Evolutionary conservation across 1,140 invertebrate genomes (phyloP).

Genomic region (Cryptotermes secundus): DNA sequence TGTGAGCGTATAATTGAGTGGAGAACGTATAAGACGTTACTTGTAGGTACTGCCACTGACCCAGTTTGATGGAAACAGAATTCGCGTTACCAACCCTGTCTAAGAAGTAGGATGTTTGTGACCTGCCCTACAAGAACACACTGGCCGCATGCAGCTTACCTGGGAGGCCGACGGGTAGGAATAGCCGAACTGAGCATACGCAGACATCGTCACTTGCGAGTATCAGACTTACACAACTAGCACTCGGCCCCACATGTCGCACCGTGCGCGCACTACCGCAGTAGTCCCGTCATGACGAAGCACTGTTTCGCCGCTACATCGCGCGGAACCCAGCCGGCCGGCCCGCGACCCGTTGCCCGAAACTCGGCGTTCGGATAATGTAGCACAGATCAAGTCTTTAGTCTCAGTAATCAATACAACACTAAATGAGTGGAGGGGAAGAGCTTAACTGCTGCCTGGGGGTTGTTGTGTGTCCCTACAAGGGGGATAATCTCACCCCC

Average conservation of each 20-base stretch:
- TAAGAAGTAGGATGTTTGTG: no score
- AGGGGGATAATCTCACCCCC: slow-evolving; percentile 16
- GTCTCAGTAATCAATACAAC: neutral
- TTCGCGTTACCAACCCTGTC: no score
- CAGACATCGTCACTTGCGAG: slow-evolving; percentile 59
- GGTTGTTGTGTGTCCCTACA: neutral
- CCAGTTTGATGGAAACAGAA: no score
- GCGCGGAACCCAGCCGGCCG: neutral
- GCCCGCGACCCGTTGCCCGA: neutral
- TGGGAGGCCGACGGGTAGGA: slow-evolving; percentile 76
- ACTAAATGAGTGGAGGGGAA: neutral
- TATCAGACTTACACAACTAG: no score
- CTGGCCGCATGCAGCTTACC: slow-evolving; percentile 57
- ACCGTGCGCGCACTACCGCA: slow-evolving; percentile 14
- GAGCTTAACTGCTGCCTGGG: neutral
- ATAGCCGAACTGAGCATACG: slow-evolving; percentile 81
- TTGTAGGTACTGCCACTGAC: no score
- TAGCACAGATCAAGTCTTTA: neutral
- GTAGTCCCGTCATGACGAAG: neutral
- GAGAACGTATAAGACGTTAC: no score
- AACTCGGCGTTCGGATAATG: neutral
- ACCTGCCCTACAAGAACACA: no score
- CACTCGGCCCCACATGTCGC: neutral
- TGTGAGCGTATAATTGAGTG: no score
- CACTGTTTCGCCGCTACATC: neutral